Conservation (phyloP, 2,888 invertebrate genomes). For the Julus scandinavius region DNA sequence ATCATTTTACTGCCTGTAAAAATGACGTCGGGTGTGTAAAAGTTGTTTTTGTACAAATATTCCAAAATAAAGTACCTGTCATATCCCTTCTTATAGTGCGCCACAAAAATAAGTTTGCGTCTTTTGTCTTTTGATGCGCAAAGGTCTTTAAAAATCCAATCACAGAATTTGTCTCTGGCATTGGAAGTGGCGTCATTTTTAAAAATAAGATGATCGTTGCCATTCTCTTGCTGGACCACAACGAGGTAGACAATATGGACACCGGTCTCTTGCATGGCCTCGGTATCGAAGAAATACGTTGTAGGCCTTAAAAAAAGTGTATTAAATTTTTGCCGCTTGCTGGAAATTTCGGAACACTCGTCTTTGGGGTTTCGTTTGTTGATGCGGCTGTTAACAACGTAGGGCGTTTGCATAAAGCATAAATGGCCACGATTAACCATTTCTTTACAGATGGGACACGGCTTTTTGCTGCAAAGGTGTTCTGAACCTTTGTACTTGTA, state of each 20-base stretch:
- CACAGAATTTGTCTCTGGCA: not conserved
- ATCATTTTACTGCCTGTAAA: not conserved
- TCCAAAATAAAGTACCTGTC: not conserved
- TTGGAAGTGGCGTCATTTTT: not conserved
- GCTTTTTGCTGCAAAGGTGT: no score
- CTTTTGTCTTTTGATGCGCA: not conserved
- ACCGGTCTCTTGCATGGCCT: not conserved
- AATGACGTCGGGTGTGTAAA: not conserved
- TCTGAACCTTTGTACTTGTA: no score
- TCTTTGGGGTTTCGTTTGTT: no score
- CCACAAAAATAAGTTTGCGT: slow-evolving; percentile 15
- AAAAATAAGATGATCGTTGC: not conserved
- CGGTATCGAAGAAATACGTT: not conserved
- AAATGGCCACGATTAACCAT: no score
- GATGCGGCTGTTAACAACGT: no score
- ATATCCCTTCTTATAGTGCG: slow-evolving; percentile 33
- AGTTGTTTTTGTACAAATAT: not conserved
- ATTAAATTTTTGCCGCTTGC: no score
- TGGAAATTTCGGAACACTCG: no score
- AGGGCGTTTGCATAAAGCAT: no score
- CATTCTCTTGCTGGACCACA: not conserved
- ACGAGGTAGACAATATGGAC: not conserved
- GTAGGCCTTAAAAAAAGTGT: not conserved
- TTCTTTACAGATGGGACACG: no score
- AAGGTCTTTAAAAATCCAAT: not conserved